Evolutionary conservation across 1,140 invertebrate species (phyloP).

Genomic region (Lamellibrachia luymesi): DNA sequence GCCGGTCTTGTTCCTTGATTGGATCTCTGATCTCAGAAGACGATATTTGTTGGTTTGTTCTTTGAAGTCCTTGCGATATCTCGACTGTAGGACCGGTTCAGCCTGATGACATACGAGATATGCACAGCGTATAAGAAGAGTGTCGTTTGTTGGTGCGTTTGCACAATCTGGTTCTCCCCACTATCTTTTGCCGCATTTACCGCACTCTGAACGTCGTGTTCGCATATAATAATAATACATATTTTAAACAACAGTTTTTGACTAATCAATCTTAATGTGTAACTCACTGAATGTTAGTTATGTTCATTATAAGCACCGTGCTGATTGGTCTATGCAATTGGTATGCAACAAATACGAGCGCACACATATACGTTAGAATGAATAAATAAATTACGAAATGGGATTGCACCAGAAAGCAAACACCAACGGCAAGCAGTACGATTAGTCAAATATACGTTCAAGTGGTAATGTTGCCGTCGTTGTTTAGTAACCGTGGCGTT

Average conservation of each 20-base stretch:
- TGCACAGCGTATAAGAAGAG: neutral
- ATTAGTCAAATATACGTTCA: slow-evolving; percentile 5
- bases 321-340: too few relatives aligned
- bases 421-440: neutral
- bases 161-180: neutral
- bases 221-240: too few relatives aligned
- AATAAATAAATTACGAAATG: neutral
- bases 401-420: neutral
- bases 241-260: too few relatives aligned
- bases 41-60: neutral
- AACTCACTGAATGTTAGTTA: too few relatives aligned
- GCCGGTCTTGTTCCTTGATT: neutral
- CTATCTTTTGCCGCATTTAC: neutral
- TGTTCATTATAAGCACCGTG: too few relatives aligned
- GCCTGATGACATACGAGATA: too few relatives aligned
- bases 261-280: too few relatives aligned
- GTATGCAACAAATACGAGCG: neutral
- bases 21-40: neutral
- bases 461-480: neutral
- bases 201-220: neutral
- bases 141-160: neutral
- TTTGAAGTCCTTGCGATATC: neutral
- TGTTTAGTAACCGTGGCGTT: neutral
- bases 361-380: neutral
- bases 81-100: too few relatives aligned